Evolutionary conservation across 2,113 vertebrate species (phyloP), one percentile per base, ranked within the genome.

Genomic region (Formicarius rufipectus): DNA sequence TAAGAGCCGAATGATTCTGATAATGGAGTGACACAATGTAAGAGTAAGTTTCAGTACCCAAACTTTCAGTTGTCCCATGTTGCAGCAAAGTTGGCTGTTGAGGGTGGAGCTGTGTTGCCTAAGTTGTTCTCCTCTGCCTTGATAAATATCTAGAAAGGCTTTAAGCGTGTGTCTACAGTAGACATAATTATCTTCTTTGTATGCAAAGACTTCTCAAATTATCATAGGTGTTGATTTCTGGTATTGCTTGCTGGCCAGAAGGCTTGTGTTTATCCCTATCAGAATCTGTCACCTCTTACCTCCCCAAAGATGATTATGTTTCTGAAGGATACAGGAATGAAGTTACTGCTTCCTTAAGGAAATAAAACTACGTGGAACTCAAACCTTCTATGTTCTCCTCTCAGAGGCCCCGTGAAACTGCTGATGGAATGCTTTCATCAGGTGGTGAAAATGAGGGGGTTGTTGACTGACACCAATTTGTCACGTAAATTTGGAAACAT

Each of bases 91-190:
- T 59, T 75, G 5, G 12, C 33, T 62, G 15, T 62, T 56, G 35
- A 72, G 30, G 30, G 6, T 24, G 56, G 58, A 56, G 25, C 63
- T 66, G 22, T 60, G 2, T 67, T 56, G 22, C 8, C 14, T 72
- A 3, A n/a, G 2, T 84, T 71, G 81, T 71, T 63, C 19, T 79
- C 3, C 76, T 81, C 39, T 80, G 47, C 58, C 6, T 62, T 40
- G 45, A 42, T 72, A 62, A 87, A 47, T 27, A 56, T 27, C 25
- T 7, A 3, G 40, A 79, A 78, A 60, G 63, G 7, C 20, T 79
- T 78, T n/a, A n/a, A 47, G 10, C 1, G 0, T 56, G 3, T 79
- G 79, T 60, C 52, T 60, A 1, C 0, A 3, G 27, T 56, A 69
- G 33, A 10, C 33, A 7, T 50, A 64, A 55, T 64, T 78, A 59